These are phyloP conservation scores for Enteromius thamalakanensis DNA, from an alignment of 2,797 vertebrate species.

Conservation along the genomic window DNA sequence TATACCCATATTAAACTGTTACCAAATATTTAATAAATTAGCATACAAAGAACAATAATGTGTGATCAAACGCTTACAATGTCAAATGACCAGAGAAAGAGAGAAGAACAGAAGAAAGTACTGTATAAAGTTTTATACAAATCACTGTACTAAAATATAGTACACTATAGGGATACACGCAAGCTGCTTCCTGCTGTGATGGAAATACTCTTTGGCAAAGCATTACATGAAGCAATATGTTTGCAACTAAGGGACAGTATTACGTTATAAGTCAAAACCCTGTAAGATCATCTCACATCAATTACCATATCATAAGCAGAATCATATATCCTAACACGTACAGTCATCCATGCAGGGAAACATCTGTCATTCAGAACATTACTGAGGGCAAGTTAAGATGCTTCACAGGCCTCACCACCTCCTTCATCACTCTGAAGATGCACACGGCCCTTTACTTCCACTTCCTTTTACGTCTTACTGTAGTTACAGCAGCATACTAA, in stretches of 20 bases:
- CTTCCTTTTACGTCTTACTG: no score
- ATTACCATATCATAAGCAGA: neutral
- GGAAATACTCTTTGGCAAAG: no score
- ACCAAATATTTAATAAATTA: neutral
- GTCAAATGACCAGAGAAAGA: neutral
- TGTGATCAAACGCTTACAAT: neutral
- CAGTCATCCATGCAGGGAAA: neutral
- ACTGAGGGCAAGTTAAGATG: constrained; percentile 4
- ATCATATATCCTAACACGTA: neutral
- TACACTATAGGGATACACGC: neutral
- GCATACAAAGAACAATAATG: neutral
- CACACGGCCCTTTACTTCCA: neutral
- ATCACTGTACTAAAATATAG: neutral
- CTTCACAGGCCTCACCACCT: neutral
- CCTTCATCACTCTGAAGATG: neutral
- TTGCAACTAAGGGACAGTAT: neutral
- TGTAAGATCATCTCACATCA: neutral
- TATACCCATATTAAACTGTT: neutral
- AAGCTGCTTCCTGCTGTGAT: no score
- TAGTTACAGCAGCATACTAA: neutral
- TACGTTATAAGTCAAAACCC: neutral
- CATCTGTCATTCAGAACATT: constrained; percentile 6
- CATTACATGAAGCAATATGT: no score
- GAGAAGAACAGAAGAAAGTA: neutral
- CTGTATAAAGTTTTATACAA: neutral